Evolutionary conservation across 2,113 vertebrate species (phyloP).

Genomic region (Poecile atricapillus): DNA sequence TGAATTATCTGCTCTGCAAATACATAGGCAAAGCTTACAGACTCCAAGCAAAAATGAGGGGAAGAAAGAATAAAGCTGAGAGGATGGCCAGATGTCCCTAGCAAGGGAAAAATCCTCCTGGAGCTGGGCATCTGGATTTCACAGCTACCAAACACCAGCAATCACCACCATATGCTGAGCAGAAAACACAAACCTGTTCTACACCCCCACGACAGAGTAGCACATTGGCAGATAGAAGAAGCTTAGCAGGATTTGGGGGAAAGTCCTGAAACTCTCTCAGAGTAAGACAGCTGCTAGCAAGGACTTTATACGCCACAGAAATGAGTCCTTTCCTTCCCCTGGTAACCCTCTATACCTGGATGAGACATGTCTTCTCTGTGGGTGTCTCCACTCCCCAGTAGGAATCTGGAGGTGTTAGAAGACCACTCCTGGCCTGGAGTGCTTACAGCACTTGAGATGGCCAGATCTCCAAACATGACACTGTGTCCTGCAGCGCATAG

Average conservation of each 20-base stretch:
- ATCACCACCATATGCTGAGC: constrained; percentile 52
- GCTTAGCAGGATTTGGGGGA: neutral
- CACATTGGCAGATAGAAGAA: neutral
- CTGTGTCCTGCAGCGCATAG: neutral
- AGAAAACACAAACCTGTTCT: constrained; percentile 48
- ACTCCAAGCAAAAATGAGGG: neutral
- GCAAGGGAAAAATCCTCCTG: constrained; percentile 40
- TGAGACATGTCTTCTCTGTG: neutral
- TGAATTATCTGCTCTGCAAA: neutral
- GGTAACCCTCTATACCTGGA: neutral
- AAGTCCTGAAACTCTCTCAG: constrained; percentile 13
- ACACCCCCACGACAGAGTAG: neutral
- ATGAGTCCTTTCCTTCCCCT: neutral
- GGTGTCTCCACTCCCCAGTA: rapidly evolving
- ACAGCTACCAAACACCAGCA: constrained; percentile 55
- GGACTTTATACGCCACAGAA: neutral
- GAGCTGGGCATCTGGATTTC: constrained; percentile 62
- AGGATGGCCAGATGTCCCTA: constrained; percentile 46
- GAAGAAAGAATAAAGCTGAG: neutral
- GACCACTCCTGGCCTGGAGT: neutral
- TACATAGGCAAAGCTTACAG: neutral
- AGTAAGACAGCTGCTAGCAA: neutral
- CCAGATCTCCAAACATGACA: neutral
- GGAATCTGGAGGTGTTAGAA: neutral
- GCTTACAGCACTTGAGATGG: neutral